These are phyloP conservation scores for Arge pagana DNA, from an alignment of 2,888 invertebrate genomes.

Conservation along the genomic window DNA sequence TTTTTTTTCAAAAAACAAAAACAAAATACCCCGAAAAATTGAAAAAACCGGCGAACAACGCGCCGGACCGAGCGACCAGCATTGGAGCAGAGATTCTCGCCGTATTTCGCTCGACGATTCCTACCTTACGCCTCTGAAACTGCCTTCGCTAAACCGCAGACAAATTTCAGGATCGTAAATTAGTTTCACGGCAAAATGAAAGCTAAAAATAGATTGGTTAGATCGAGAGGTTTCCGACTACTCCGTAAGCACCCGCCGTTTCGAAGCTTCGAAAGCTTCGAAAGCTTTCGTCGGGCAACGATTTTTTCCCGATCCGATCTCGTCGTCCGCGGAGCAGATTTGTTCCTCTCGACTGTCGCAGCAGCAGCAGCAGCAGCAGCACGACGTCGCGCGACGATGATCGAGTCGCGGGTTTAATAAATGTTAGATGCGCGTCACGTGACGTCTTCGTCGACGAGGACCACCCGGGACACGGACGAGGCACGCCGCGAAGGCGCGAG, in stretches of 20 bases:
- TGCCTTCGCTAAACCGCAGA: conserved; percentile 19
- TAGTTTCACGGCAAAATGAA: conserved; percentile 14
- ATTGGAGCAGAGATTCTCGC: too few relatives aligned
- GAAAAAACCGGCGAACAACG: conserved; percentile 7
- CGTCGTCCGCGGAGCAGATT: too few relatives aligned
- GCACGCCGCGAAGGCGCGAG: background rate
- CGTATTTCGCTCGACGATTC: too few relatives aligned
- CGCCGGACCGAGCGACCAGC: background rate
- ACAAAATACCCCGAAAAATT: too few relatives aligned
- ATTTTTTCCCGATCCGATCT: too few relatives aligned
- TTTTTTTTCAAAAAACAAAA: too few relatives aligned
- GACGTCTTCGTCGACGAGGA: background rate
- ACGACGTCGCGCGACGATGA: background rate
- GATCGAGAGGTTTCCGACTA: too few relatives aligned
- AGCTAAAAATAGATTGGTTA: conserved; percentile 7
- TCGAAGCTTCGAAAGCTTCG: conserved; percentile 3
- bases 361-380: background rate
- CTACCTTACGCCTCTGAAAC: conserved; percentile 1
- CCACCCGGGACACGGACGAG: background rate
- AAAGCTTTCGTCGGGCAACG: background rate
- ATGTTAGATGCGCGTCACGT: too few relatives aligned
- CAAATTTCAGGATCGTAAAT: conserved; percentile 20
- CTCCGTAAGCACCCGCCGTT: too few relatives aligned
- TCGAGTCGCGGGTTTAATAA: conserved; percentile 24
- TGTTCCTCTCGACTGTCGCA: too few relatives aligned